These are phyloP conservation scores for Macrobrachium nipponense DNA, from an alignment of 1,140 invertebrate species.

Conservation along the genomic window DNA sequence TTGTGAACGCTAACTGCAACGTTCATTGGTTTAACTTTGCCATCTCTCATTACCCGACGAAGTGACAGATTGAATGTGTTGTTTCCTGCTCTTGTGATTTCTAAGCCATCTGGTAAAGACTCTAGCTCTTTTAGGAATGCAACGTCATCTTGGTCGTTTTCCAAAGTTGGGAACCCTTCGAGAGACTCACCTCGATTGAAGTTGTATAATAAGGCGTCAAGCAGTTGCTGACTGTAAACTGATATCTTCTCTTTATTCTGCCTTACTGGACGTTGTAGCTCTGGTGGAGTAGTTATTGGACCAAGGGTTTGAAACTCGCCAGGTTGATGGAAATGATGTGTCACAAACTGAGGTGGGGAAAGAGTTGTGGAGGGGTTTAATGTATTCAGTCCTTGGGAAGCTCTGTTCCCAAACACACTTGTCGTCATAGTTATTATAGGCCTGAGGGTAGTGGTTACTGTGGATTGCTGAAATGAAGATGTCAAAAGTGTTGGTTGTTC, in stretches of 20 bases:
- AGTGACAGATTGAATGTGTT: slow-evolving; percentile 56
- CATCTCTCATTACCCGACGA: slow-evolving; percentile 43
- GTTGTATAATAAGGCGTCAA: too few relatives aligned
- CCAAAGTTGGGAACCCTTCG: background rate
- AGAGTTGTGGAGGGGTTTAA: too few relatives aligned
- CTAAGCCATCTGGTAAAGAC: background rate
- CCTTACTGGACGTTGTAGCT: too few relatives aligned
- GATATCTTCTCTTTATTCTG: too few relatives aligned
- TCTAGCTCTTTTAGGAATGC: background rate
- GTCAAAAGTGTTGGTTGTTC: too few relatives aligned
- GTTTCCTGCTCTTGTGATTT: slow-evolving; percentile 19
- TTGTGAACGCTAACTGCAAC: slow-evolving; percentile 51
- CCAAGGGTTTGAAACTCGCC: too few relatives aligned
- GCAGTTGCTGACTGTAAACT: too few relatives aligned
- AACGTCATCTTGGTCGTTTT: background rate
- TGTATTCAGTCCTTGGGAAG: background rate
- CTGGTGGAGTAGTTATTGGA: too few relatives aligned
- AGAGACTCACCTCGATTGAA: too few relatives aligned
- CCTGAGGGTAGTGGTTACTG: background rate
- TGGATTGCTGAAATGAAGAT: background rate
- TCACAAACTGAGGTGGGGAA: too few relatives aligned
- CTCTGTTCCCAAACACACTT: background rate
- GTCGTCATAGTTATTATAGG: background rate
- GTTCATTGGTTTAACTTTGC: slow-evolving; percentile 46
- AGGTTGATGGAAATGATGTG: too few relatives aligned